These are phyloP conservation scores for Coilia nasus DNA, from an alignment of 2,797 vertebrate genomes.

Conservation along the genomic window DNA sequence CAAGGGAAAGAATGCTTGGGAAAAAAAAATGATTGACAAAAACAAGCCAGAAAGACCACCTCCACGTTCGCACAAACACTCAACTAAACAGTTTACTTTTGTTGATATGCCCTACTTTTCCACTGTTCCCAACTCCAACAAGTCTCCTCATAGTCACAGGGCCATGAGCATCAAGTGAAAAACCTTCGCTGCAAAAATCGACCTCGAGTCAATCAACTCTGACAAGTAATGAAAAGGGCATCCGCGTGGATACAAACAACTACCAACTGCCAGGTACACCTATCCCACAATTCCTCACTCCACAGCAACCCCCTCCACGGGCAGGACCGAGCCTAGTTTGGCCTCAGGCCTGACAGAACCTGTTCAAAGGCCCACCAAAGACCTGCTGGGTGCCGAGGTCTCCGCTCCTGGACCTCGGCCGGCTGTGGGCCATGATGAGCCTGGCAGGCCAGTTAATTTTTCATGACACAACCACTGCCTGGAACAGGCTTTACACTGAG, in stretches of 20 bases:
- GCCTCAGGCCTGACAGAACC: background rate
- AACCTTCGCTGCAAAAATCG: background rate
- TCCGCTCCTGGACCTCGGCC: background rate
- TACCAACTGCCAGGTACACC: background rate
- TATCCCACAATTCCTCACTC: background rate
- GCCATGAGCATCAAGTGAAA: background rate
- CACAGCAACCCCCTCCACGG: background rate
- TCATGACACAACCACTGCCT: slow-evolving; percentile 38
- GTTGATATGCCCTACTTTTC: background rate
- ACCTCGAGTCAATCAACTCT: background rate
- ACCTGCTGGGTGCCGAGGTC: background rate
- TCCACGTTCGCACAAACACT: background rate
- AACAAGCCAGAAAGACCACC: background rate
- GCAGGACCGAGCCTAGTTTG: background rate
- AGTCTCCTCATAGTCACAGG: background rate
- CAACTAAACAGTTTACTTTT: background rate
- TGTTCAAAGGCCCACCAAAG: slow-evolving; percentile 20
- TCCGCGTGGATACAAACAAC: background rate
- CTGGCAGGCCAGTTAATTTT: slow-evolving; percentile 47
- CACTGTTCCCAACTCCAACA: background rate
- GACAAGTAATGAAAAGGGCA: background rate
- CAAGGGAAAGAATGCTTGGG: background rate
- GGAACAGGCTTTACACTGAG: slow-evolving; percentile 31
- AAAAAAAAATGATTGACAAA: background rate
- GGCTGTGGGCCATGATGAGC: slow-evolving; percentile 25